These are phyloP conservation scores for Pluvianellus socialis DNA, from an alignment of 2,113 vertebrate species.

Conservation along the genomic window DNA sequence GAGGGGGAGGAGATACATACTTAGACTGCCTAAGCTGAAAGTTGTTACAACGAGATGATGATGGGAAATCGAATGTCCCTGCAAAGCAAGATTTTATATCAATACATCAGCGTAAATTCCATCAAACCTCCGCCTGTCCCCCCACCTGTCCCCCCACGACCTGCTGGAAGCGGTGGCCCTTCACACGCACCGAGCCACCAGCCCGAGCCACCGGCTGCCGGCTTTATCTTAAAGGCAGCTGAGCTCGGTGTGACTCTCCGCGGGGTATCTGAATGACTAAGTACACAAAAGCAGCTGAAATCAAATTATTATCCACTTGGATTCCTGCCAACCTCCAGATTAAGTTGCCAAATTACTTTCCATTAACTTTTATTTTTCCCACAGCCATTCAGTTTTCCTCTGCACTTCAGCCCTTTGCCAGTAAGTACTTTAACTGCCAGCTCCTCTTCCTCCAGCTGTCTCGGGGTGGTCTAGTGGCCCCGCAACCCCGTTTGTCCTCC, in stretches of 20 bases:
- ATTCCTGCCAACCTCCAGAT: constrained; percentile 9
- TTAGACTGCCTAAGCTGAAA: neutral
- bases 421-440: neutral
- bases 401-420: neutral
- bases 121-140: rapidly evolving
- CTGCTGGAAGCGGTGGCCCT: rapidly evolving
- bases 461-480: neutral
- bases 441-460: neutral
- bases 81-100: neutral
- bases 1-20: neutral
- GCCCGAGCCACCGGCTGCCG: neutral
- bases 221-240: neutral
- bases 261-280: constrained; percentile 25
- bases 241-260: constrained; percentile 2
- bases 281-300: constrained; percentile 40
- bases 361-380: constrained; percentile 54
- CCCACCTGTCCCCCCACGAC: rapidly evolving
- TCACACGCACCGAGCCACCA: rapidly evolving
- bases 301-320: constrained; percentile 53
- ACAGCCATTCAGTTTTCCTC: neutral
- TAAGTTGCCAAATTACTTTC: constrained; percentile 55
- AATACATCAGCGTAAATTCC: rapidly evolving
- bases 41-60: neutral
- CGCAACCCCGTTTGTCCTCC: neutral
- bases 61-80: neutral